phyloP scores from a whole-genome alignment of 2,888 invertebrate species.

The Monopis laevigella region DNA sequence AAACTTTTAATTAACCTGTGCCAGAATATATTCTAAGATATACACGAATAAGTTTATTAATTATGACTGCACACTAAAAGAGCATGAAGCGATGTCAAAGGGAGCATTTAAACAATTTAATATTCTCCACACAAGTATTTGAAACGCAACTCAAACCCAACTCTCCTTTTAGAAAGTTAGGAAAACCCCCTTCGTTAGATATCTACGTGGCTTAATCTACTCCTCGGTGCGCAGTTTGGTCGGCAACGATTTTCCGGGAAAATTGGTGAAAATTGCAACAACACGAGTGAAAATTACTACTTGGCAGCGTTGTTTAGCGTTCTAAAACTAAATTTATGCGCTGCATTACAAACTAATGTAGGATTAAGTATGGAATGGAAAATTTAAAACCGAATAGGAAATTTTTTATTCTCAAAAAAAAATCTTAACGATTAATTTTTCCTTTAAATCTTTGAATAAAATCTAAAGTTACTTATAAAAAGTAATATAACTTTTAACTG shows the following conservation, averaged over 20 bases:
- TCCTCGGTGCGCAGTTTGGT: conserved; percentile 38
- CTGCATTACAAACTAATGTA: conserved; percentile 39
- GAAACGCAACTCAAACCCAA: conserved; percentile 60
- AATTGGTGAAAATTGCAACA: conserved; percentile 64
- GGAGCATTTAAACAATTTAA: conserved; percentile 63
- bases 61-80: not conserved
- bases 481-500: too few species aligned
- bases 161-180: conserved; percentile 58
- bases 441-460: too few species aligned
- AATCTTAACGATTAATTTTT: too few species aligned
- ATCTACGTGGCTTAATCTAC: conserved; percentile 65
- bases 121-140: conserved; percentile 63
- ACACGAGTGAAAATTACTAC: conserved; percentile 60
- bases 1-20: not conserved
- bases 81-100: conserved; percentile 45
- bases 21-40: not conserved
- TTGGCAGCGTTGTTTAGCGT: conserved; percentile 52
- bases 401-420: too few species aligned
- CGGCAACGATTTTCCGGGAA: conserved; percentile 47
- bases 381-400: too few species aligned
- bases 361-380: not conserved
- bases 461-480: too few species aligned
- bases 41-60: not conserved
- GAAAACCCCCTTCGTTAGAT: conserved; percentile 63
- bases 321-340: conserved; percentile 42